Percentiles rank a stretch among this genome's conserved stretches.
These are phyloP conservation scores for Telmatochromis sp. DNA, from an alignment of 2,113 vertebrate genomes.

Conservation along the genomic window DNA sequence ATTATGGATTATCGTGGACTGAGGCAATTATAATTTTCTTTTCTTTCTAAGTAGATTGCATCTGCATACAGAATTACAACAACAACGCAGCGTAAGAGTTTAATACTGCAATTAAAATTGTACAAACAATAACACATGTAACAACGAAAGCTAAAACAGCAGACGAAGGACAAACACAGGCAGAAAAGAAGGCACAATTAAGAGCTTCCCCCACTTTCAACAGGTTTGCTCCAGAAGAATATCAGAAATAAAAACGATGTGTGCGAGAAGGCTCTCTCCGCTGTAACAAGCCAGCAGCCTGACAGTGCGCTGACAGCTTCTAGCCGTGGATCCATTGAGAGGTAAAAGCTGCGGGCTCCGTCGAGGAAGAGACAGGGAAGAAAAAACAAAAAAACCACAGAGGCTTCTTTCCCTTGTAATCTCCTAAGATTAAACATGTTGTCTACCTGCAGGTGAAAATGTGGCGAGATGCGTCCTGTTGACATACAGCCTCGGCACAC, in stretches of 20 bases:
- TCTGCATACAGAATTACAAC: neutral
- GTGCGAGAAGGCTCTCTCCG: conserved; percentile 1
- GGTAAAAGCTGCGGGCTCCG: conserved; percentile 15
- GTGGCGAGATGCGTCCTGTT: conserved; percentile 23
- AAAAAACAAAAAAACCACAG: neutral
- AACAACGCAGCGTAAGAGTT: neutral
- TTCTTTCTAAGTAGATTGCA: neutral
- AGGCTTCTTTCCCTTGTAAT: conserved; percentile 35
- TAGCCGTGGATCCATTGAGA: conserved; percentile 25
- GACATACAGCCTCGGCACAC: conserved; percentile 23
- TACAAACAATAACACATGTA: neutral
- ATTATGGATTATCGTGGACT: conserved; percentile 26
- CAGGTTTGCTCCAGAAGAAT: neutral
- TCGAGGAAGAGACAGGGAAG: conserved; percentile 12
- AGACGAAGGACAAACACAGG: neutral
- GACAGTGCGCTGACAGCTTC: conserved; percentile 45
- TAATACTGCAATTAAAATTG: neutral
- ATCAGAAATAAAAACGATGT: neutral
- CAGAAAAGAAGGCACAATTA: neutral
- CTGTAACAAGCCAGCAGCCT: conserved; percentile 18
- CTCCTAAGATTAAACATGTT: conserved; percentile 61
- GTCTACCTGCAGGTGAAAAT: conserved; percentile 51
- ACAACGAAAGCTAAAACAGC: neutral
- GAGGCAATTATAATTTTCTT: conserved; percentile 7
- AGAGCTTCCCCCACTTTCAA: neutral